Evolutionary conservation across 1,140 invertebrate species (phyloP).

Genomic region (Brachystomella parvula): DNA sequence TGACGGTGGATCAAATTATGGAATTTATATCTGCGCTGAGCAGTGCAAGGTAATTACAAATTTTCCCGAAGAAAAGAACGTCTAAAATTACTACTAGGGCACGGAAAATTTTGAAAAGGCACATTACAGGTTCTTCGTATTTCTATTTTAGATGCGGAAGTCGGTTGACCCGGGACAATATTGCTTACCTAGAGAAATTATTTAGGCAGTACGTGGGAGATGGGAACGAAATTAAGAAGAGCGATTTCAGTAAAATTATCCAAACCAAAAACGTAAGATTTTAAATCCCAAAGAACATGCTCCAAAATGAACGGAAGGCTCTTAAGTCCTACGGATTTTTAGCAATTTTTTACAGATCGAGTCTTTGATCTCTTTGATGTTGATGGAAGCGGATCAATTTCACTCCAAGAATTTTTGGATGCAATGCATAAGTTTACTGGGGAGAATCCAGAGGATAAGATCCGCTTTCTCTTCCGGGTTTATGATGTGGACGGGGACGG

Average conservation of each 20-base stretch:
- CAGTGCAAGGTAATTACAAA: conserved; percentile 58
- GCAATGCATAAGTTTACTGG: conserved; percentile 80
- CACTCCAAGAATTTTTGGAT: conserved; percentile 80
- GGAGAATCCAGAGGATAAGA: conserved; percentile 80
- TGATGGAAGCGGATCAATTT: conserved; percentile 80
- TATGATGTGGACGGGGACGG: conserved; percentile 89
- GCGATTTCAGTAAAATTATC: conserved; percentile 86
- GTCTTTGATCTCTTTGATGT: conserved; percentile 92
- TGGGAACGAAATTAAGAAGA: conserved; percentile 70
- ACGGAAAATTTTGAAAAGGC: too few relatives aligned
- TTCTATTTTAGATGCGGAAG: conserved; percentile 52
- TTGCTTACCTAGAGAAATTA: conserved; percentile 70
- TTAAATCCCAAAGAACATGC: neutral
- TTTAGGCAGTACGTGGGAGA: conserved; percentile 76
- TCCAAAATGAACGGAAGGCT: neutral
- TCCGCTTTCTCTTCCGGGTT: conserved; percentile 83
- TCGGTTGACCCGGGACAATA: conserved; percentile 67
- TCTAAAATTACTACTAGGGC: neutral
- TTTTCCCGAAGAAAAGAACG: neutral
- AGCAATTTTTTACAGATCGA: conserved; percentile 89
- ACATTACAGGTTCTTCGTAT: neutral
- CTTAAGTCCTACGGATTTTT: conserved; percentile 33
- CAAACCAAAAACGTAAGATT: conserved; percentile 74
- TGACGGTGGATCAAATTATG: conserved; percentile 66
- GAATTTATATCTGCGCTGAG: conserved; percentile 67